These are phyloP conservation scores for Apis laboriosa DNA, from an alignment of 1,140 invertebrate genomes.

Conservation along the genomic window DNA sequence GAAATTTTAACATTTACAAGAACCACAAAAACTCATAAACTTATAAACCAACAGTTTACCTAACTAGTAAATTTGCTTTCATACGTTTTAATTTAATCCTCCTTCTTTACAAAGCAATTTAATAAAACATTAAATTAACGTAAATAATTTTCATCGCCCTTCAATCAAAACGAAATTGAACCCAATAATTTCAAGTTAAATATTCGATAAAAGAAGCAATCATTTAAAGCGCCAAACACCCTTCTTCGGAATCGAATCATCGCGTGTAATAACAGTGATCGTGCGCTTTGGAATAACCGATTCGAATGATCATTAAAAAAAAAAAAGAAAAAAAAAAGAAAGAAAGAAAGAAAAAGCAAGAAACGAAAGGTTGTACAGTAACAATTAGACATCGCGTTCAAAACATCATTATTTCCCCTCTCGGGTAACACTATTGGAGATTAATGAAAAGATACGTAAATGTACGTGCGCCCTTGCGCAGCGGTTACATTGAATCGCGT, in stretches of 20 bases:
- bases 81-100: no score
- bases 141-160: neutral
- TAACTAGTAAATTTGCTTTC: no score
- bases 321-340: neutral
- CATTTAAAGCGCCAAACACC: neutral
- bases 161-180: neutral
- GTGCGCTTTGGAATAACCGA: neutral
- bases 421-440: slow-evolving; percentile 7
- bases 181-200: neutral
- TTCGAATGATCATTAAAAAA: neutral
- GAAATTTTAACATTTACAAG: no score
- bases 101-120: neutral
- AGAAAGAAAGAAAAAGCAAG: neutral
- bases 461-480: slow-evolving; percentile 45
- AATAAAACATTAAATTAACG: neutral
- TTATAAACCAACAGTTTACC: no score
- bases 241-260: neutral
- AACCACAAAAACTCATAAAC: no score
- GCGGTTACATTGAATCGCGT: slow-evolving; percentile 65
- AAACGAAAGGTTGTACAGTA: slow-evolving; percentile 35
- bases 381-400: slow-evolving; percentile 49
- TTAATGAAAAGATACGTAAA: slow-evolving; percentile 52
- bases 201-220: neutral
- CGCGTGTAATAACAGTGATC: neutral
- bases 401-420: slow-evolving; percentile 54